Conservation (phyloP, 2,797 vertebrate genomes). For the Chrysocyon brachyurus region DNA sequence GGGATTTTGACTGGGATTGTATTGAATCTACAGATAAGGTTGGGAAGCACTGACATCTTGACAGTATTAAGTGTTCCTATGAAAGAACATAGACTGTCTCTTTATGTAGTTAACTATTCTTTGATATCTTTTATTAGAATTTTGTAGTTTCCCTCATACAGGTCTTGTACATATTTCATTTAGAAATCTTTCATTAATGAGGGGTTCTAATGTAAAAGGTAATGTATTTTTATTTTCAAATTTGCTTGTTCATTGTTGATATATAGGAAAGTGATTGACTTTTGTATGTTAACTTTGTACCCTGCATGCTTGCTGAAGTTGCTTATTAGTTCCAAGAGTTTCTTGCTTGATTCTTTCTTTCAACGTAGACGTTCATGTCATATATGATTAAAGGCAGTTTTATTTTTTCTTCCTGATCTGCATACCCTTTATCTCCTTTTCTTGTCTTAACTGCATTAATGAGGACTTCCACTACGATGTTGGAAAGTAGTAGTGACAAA, state of each 20-base stretch:
- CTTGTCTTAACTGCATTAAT: not conserved
- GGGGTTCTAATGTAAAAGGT: not conserved
- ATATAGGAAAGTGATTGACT: not conserved
- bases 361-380: not conserved
- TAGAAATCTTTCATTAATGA: conserved; percentile 14
- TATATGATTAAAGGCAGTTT: not conserved
- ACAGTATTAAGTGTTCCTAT: not conserved
- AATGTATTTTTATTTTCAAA: not conserved
- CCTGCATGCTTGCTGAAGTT: not conserved
- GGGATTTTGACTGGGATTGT: not conserved
- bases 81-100: not conserved
- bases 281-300: not conserved
- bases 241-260: not conserved
- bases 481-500: not conserved
- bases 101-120: not conserved
- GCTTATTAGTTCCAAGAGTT: not conserved
- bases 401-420: not conserved
- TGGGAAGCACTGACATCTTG: not conserved
- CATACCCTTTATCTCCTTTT: not conserved
- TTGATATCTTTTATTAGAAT: not conserved
- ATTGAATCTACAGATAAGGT: not conserved
- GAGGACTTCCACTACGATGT: not conserved
- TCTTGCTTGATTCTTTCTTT: not conserved
- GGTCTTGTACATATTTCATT: not conserved
- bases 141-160: not conserved